Base-by-base conservation (phyloP, 2,888 invertebrate species). In the Cephus runcator region DNA sequence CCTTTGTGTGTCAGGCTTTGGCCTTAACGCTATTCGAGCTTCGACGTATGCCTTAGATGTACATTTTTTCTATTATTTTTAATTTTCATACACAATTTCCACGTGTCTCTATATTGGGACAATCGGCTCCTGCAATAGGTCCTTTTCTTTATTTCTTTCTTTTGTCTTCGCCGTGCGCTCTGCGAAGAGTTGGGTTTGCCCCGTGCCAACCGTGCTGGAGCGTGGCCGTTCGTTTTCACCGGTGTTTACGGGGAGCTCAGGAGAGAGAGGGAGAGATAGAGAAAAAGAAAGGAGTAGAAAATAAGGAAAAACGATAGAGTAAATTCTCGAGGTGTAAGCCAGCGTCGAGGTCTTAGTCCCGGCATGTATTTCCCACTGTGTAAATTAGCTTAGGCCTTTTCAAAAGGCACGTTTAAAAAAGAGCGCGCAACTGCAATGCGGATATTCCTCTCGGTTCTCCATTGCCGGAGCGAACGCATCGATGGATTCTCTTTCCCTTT, bases 401-500 rank as follows among this genome's bases (percentile, higher is more conserved):
- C 33, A 71, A 71, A 71, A 33, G 71, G 31, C 31, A 9, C 30
- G 71, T 33, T 12, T 71, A 12, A 30, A 71, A 71, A 31, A 71
- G 31, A 33, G 71, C 83, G 83, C 80, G 81, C 83, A 84, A 87
- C 88, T 87, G 86, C 88, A 87, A 84, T 86, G 87, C 88, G 86
- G 85, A 85, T 87, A 84, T 85, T 84, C 81, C 35, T 79, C 80
- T 68, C 75, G 69, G 73, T 71, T 75, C 76, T 75, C 75, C 35
- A 76, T 69, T 56, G 73, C 75, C 76, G 76, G 73, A 81, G 80
- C 83, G 80, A 81, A 80, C 77, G 76, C 81, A 75, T 79, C 79
- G 75, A 76, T 74, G 78, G 76, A 79, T 80, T 84, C 74, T 75
- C 79, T 68, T 69, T 80, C 78, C 68, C 75, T 78, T 69, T 76